A percentile compares a stretch with the other conserved stretches of the same genome.
phyloP scores from a whole-genome alignment of 2,113 vertebrate species.

The Romanogobio albipinnatus region DNA sequence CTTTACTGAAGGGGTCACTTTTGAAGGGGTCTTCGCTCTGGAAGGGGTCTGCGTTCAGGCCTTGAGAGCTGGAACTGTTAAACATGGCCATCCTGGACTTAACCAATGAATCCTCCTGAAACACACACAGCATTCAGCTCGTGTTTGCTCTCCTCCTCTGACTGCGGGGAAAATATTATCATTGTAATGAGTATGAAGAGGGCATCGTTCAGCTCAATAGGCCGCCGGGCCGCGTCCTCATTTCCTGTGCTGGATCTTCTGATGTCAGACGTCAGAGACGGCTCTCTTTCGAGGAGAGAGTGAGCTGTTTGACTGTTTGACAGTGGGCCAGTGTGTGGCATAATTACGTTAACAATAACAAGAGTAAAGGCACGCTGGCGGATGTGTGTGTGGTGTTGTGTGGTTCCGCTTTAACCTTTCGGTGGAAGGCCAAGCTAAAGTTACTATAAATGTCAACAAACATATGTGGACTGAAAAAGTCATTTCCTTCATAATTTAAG shows the following conservation, averaged over 20 bases:
- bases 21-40: conserved; percentile 94
- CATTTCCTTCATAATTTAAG: neutral
- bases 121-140: conserved; percentile 57
- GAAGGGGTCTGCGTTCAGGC: conserved; percentile 87
- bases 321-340: conserved; percentile 19
- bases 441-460: neutral
- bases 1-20: conserved; percentile 86
- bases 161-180: conserved; percentile 45
- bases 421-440: neutral
- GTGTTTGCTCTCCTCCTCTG: conserved; percentile 38
- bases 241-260: conserved; percentile 37
- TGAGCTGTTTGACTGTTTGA: neutral
- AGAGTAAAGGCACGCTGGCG: neutral
- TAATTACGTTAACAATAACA: conserved; percentile 25
- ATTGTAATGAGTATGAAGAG: conserved; percentile 48
- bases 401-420: neutral
- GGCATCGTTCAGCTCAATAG: conserved; percentile 1
- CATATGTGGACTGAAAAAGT: neutral
- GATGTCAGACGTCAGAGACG: conserved; percentile 25
- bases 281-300: neutral
- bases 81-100: conserved; percentile 88
- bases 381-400: neutral
- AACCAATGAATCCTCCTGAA: conserved; percentile 84
- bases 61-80: conserved; percentile 76
- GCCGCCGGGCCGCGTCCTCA: conserved; percentile 28